A percentile compares a stretch with the other conserved stretches of the same genome.
phyloP scores from a whole-genome alignment of 2,113 vertebrate genomes.

The Neolamprologus modestus region DNA sequence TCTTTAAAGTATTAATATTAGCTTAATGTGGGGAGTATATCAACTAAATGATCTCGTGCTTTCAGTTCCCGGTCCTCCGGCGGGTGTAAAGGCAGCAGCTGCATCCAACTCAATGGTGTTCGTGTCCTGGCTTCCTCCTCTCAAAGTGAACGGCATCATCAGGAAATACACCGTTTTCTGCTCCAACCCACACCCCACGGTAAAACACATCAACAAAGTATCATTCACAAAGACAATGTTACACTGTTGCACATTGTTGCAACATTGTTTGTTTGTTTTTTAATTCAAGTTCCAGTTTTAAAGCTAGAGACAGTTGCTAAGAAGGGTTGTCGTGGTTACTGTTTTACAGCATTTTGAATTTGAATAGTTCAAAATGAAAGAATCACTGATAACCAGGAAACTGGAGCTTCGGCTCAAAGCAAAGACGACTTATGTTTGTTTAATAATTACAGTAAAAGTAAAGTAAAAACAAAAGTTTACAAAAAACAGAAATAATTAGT shows the following conservation, averaged over 20 bases:
- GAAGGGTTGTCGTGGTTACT: rapidly evolving
- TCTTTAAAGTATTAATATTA: not conserved
- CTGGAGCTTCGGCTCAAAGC: not conserved
- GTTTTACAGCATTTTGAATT: not conserved
- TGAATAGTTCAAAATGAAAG: not conserved
- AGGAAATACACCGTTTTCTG: conserved; percentile 94
- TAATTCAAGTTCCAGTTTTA: not conserved
- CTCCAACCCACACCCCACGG: conserved; percentile 91
- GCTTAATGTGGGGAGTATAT: not conserved
- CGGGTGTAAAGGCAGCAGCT: conserved; percentile 88
- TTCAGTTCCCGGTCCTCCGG: conserved; percentile 89
- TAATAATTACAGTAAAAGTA: not conserved
- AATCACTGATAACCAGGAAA: not conserved
- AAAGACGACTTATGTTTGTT: rapidly evolving
- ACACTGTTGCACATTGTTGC: not conserved
- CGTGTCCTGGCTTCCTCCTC: conserved; percentile 91
- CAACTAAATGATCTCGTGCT: not conserved
- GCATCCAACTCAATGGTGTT: conserved; percentile 88
- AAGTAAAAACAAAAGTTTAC: not conserved
- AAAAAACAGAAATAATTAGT: not conserved
- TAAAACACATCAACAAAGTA: conserved; percentile 31
- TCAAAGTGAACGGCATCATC: conserved; percentile 91
- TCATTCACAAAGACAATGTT: not conserved
- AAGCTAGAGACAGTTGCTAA: not conserved
- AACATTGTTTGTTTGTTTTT: rapidly evolving